Evolutionary conservation across 2,113 vertebrate species (phyloP), one percentile per base, ranked within the genome.

Genomic region (Patagioenas fasciata): DNA sequence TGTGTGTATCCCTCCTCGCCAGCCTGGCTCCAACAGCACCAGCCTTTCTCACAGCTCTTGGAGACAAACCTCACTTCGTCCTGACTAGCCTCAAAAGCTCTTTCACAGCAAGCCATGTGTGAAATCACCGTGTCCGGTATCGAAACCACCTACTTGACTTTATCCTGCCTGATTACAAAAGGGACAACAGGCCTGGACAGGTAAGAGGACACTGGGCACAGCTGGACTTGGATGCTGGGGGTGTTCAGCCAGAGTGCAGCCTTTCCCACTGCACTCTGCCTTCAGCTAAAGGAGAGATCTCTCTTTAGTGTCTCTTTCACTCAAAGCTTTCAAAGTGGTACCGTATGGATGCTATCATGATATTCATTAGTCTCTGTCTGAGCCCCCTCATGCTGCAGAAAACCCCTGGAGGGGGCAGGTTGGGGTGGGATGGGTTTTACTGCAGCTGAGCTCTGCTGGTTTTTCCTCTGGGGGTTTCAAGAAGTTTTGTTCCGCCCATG

Each of bases 401-500:
- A 80, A 47, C 58, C 77, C 83, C 88, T 67, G 57, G 73, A 92
- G 93, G 70, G 81, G 28, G 34, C 0, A 3, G 64, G 75, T 42
- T 92, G 77, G 69, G 74, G 51, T 54, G 65, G 93, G 89, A 64
- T 58, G 91, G 58, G 58, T 18, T 89, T 89, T 85, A 58, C 89
- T 85, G 89, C 71, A 85, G 84, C 54, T 91, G 89, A 88, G 54
- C 66, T 75, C 66, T 91, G 70, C 24, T 91, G 58, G 12, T 64
- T 95, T 94, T 77, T 19, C 91, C 73, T 73, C 20, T 29, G 89
- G 65, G 44, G 94, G 36, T 80, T 96, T 91, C 78, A 65, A 88
- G 84, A 87, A 93, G 70, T 85, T 94, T 96, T 5, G 31, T 94
- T 96, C 92, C 67, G 83, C 44, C 34, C 88, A 10, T 75, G 88